A percentile compares a stretch with the other conserved stretches of the same genome.
phyloP scores from a whole-genome alignment of 1,140 invertebrate species.

The Tetraneura akinire region DNA sequence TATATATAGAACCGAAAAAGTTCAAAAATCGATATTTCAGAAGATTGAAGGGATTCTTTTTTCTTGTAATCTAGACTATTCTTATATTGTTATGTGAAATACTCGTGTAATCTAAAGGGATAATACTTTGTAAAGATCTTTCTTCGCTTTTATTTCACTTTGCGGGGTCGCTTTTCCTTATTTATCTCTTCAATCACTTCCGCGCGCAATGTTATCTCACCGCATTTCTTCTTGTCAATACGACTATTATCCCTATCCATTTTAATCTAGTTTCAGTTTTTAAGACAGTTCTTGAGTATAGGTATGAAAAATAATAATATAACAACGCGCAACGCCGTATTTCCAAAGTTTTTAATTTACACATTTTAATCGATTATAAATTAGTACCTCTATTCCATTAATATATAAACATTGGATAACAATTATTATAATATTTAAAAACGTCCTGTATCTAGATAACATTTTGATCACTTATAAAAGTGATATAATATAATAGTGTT shows the following conservation, averaged over 20 bases:
- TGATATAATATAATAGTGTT: too few species aligned
- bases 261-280: background rate
- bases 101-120: conserved; percentile 38
- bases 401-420: too few species aligned
- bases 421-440: too few species aligned
- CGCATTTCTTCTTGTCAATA: conserved; percentile 21
- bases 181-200: conserved; percentile 2
- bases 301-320: too few species aligned
- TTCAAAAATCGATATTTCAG: background rate
- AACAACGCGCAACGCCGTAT: too few species aligned
- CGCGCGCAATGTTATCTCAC: conserved; percentile 7
- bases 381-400: too few species aligned
- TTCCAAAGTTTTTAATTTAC: too few species aligned
- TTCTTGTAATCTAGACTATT: conserved; percentile 25
- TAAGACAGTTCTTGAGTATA: too few species aligned
- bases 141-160: conserved; percentile 24
- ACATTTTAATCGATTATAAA: too few species aligned
- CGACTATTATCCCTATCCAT: conserved; percentile 2
- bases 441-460: too few species aligned
- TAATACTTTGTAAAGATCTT: conserved; percentile 33
- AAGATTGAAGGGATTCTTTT: conserved; percentile 2
- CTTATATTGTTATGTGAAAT: conserved; percentile 30
- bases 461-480: too few species aligned
- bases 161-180: background rate
- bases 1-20: conserved; percentile 24